Evolutionary conservation across 2,797 vertebrate species (phyloP).

Genomic region (Eupleurogrammus muticus): DNA sequence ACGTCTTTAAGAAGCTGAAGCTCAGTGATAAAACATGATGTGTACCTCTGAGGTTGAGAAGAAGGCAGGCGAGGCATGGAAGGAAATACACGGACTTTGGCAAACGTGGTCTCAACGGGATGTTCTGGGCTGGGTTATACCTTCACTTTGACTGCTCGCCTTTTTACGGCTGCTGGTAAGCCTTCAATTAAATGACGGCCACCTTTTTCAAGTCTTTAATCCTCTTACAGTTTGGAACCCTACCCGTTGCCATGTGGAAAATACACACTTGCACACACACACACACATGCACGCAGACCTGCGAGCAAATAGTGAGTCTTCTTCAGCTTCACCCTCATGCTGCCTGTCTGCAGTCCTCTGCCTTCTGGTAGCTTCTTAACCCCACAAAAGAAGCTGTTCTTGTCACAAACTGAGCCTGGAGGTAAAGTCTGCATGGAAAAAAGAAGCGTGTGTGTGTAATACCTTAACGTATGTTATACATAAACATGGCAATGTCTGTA

Average conservation of each 20-base stretch:
- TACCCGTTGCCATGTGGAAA: slow-evolving; percentile 80
- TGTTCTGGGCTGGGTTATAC: slow-evolving; percentile 85
- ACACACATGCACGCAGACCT: neutral
- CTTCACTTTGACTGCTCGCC: slow-evolving; percentile 85
- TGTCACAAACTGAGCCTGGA: slow-evolving; percentile 59
- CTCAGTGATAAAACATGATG: slow-evolving; percentile 82
- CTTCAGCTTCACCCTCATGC: slow-evolving; percentile 56
- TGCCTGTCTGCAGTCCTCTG: slow-evolving; percentile 58
- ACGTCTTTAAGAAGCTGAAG: slow-evolving; percentile 84
- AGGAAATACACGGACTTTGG: slow-evolving; percentile 78
- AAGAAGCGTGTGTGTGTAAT: neutral
- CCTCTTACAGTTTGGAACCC: slow-evolving; percentile 85
- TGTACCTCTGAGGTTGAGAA: slow-evolving; percentile 76
- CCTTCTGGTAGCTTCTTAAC: slow-evolving; percentile 68
- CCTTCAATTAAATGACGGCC: slow-evolving; percentile 89
- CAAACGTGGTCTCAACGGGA: slow-evolving; percentile 82
- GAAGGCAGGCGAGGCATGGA: slow-evolving; percentile 65
- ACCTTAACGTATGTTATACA: slow-evolving; percentile 20
- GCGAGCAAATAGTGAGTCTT: slow-evolving; percentile 54
- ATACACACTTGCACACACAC: slow-evolving; percentile 25
- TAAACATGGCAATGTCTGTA: slow-evolving; percentile 13
- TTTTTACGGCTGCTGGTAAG: slow-evolving; percentile 85
- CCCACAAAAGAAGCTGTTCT: slow-evolving; percentile 68
- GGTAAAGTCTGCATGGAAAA: slow-evolving; percentile 43
- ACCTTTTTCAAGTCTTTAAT: slow-evolving; percentile 89